Conservation (phyloP, 2,113 vertebrate genomes). For the Notothenia rossii region DNA sequence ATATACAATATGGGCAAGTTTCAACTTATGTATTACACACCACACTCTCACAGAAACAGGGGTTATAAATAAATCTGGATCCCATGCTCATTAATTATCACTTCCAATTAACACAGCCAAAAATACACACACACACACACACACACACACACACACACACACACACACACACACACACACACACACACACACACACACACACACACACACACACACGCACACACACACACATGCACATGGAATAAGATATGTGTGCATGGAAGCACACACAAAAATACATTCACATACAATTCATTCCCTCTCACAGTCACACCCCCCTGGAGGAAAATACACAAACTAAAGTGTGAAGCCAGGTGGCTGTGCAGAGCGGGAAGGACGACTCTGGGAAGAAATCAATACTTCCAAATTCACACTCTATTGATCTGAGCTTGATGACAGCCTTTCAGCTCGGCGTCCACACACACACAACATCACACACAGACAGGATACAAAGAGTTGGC, state of each 20-base stretch:
- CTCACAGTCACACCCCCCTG: conserved; percentile 12
- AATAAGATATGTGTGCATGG: conserved; percentile 27
- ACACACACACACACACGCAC: conserved; percentile 11
- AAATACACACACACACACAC: background rate
- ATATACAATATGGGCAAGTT: conserved; percentile 23
- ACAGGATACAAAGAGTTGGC: conserved; percentile 27
- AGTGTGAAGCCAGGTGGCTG: conserved; percentile 27
- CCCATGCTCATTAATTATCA: conserved; percentile 56
- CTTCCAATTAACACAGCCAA: conserved; percentile 40
- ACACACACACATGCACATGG: conserved; percentile 14
- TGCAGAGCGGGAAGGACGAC: conserved; percentile 36
- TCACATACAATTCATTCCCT: background rate
- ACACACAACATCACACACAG: background rate
- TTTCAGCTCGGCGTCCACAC: conserved; percentile 12
- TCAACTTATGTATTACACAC: conserved; percentile 6
- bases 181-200: background rate
- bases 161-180: conserved; percentile 8
- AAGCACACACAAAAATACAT: conserved; percentile 11
- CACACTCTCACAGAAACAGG: conserved; percentile 5
- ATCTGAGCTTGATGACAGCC: conserved; percentile 53
- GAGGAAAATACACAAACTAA: conserved; percentile 49
- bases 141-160: conserved; percentile 11
- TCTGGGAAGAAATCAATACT: conserved; percentile 44
- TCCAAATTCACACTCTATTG: conserved; percentile 52
- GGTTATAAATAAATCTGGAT: conserved; percentile 43